phyloP scores from a whole-genome alignment of 2,888 invertebrate species.

The Prionchulus punctatus region DNA sequence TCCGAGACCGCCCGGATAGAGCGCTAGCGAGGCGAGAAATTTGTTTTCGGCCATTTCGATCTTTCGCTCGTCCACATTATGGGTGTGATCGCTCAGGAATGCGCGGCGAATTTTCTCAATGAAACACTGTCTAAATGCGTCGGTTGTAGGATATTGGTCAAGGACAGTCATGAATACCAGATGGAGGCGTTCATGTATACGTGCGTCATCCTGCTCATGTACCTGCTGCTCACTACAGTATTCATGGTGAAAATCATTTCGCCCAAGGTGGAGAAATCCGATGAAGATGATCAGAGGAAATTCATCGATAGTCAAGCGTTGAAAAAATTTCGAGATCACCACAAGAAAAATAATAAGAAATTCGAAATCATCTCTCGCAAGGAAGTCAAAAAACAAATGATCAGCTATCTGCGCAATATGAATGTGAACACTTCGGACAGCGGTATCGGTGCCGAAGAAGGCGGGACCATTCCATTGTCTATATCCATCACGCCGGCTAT shows the following conservation, averaged over 20 bases:
- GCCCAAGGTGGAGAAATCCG: not conserved
- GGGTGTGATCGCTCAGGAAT: no score
- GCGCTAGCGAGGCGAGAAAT: no score
- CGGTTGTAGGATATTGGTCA: not conserved
- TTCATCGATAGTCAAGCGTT: not conserved
- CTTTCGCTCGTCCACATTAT: no score
- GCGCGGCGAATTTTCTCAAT: no score
- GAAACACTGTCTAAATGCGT: conserved; percentile 3
- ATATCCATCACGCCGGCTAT: no score
- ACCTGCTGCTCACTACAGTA: not conserved
- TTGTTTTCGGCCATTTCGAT: no score
- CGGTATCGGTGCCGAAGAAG: no score
- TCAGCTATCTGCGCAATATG: not conserved
- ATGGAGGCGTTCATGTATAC: not conserved
- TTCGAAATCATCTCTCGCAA: not conserved
- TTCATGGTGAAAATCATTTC: conserved; percentile 3
- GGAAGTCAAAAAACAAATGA: conserved; percentile 1
- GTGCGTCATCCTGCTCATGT: not conserved
- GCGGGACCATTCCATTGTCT: no score
- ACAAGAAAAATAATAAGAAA: not conserved
- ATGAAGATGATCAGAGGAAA: not conserved
- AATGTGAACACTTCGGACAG: no score
- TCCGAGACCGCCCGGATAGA: no score
- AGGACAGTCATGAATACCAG: not conserved
- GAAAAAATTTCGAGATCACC: not conserved